Evolutionary conservation across 2,888 invertebrate genomes (phyloP).

Genomic region (Watsonalla binaria): DNA sequence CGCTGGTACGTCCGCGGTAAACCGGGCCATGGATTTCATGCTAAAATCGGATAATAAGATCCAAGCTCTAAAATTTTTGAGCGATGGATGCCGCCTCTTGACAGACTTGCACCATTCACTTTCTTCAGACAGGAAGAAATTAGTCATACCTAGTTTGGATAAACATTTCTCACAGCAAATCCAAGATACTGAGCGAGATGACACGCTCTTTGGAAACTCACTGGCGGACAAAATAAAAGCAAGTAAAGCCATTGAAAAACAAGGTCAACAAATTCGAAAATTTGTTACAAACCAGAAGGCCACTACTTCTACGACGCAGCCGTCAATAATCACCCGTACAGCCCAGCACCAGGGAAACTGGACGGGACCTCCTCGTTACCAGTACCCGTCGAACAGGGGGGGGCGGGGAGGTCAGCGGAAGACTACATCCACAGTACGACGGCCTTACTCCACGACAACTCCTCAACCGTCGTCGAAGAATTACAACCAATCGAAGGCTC

Average conservation of each 20-base stretch:
- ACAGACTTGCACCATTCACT: slow-evolving; percentile 8
- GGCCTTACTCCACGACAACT: too few species aligned
- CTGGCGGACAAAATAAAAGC: slow-evolving; percentile 11
- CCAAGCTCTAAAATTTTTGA: too few species aligned
- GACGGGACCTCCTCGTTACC: slow-evolving; percentile 13
- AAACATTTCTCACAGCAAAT: slow-evolving; percentile 10
- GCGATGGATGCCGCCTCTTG: too few species aligned
- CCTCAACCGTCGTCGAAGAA: neutral
- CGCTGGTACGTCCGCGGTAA: neutral
- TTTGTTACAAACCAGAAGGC: neutral
- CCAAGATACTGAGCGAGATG: slow-evolving; percentile 6
- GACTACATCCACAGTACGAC: neutral
- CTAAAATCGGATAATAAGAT: neutral
- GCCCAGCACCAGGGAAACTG: slow-evolving; percentile 6
- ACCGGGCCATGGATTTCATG: neutral
- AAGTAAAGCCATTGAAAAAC: slow-evolving; percentile 8
- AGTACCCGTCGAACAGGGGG: too few species aligned
- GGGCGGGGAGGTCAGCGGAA: slow-evolving; percentile 3
- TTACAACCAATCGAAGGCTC: neutral
- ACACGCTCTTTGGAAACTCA: slow-evolving; percentile 8
- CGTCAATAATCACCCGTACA: neutral
- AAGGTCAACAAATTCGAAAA: slow-evolving; percentile 9
- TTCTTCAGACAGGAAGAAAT: slow-evolving; percentile 7
- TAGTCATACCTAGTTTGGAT: slow-evolving; percentile 8
- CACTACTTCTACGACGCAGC: too few species aligned